phyloP scores from a whole-genome alignment of 2,797 vertebrate species.

The Gymnothorax reevesii region DNA sequence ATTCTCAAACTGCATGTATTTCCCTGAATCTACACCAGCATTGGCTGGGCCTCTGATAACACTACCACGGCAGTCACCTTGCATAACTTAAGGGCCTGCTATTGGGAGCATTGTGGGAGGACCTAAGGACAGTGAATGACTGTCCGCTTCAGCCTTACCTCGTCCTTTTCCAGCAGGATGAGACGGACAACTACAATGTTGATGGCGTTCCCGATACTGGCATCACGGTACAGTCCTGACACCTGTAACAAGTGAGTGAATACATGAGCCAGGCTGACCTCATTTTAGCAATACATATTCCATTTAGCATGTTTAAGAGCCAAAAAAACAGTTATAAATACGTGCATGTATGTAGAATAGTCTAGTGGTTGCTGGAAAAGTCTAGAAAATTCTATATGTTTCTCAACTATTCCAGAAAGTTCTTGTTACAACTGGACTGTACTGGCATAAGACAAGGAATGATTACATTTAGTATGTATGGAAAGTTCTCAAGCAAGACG shows the following conservation, averaged over 20 bases:
- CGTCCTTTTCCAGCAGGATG: conserved; percentile 87
- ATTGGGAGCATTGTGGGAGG: background rate
- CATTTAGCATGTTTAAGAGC: background rate
- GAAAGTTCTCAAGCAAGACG: too few species aligned
- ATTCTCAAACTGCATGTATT: background rate
- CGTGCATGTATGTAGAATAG: too few species aligned
- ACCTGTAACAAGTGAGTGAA: conserved; percentile 74
- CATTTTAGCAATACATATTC: background rate
- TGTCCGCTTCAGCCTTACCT: conserved; percentile 72
- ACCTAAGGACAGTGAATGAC: background rate
- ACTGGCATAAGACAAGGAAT: too few species aligned
- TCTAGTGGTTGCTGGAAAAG: too few species aligned
- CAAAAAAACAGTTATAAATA: background rate
- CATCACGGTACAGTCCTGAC: conserved; percentile 87
- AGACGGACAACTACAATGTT: conserved; percentile 91
- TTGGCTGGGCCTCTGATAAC: background rate
- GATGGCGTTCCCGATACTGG: conserved; percentile 93
- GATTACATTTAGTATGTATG: too few species aligned
- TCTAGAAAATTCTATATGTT: too few species aligned
- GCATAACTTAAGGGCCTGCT: background rate
- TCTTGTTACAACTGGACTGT: too few species aligned
- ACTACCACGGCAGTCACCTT: background rate
- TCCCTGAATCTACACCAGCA: background rate
- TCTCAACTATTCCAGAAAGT: too few species aligned
- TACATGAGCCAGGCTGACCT: background rate